Conservation (phyloP, 1,140 invertebrate genomes). For the Adoxophyes honmai region DNA sequence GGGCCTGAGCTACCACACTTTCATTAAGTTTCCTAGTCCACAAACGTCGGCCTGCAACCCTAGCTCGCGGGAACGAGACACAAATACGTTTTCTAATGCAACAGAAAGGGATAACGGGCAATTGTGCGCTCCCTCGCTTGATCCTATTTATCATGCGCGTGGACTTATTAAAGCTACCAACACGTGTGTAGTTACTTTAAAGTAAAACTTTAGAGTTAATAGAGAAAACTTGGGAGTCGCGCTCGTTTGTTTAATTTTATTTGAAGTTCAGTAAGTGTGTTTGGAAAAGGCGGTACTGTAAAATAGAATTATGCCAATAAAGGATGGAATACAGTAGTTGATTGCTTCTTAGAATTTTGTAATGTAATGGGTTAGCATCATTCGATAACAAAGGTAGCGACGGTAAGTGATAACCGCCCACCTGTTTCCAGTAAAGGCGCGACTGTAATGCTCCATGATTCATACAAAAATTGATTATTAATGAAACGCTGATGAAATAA, state of each 20-base stretch:
- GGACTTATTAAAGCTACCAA: constrained; percentile 70
- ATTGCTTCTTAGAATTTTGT: too few relatives aligned
- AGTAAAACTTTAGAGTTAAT: constrained; percentile 54
- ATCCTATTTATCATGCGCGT: constrained; percentile 68
- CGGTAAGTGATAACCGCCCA: background rate
- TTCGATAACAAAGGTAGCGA: too few relatives aligned
- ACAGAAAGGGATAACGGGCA: constrained; percentile 37
- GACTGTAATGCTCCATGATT: background rate
- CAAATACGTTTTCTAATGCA: constrained; percentile 21
- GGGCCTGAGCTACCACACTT: constrained; percentile 49
- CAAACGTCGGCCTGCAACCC: constrained; percentile 50
- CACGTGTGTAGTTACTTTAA: constrained; percentile 53
- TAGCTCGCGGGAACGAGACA: constrained; percentile 31
- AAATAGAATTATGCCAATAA: background rate
- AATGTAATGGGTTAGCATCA: too few relatives aligned
- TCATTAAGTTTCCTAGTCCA: constrained; percentile 68
- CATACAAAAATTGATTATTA: too few relatives aligned
- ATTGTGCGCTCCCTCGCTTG: constrained; percentile 39
- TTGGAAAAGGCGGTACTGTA: background rate
- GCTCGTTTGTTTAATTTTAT: constrained; percentile 7
- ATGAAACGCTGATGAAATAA: too few relatives aligned
- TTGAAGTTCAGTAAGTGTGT: background rate
- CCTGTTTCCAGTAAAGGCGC: background rate
- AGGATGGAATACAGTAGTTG: background rate
- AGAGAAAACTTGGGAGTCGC: constrained; percentile 43